Percentiles rank a stretch among this genome's conserved stretches.
These are phyloP conservation scores for Anoplolepis gracilipes DNA, from an alignment of 1,140 invertebrate species.

Conservation along the genomic window DNA sequence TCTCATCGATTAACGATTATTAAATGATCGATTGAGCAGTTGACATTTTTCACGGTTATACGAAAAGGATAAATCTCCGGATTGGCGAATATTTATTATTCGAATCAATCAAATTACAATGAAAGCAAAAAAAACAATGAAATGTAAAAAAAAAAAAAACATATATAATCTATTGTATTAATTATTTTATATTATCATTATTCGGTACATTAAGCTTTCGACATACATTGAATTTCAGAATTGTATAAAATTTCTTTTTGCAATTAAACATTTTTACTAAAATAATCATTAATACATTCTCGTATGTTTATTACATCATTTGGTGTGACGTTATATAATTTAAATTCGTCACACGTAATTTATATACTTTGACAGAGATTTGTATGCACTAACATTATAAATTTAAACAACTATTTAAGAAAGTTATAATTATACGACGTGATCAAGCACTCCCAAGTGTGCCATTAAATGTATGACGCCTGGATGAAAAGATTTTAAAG, in stretches of 20 bases:
- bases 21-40: slow-evolving; percentile 61
- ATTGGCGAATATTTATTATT: slow-evolving; percentile 13
- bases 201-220: no score
- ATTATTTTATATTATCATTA: not conserved
- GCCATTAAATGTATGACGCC: not conserved
- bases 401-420: not conserved
- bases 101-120: not conserved
- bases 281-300: not conserved
- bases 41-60: slow-evolving; percentile 69
- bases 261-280: not conserved
- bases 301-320: not conserved
- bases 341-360: not conserved
- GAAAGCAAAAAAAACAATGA: no score
- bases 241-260: not conserved
- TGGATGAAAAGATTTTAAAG: not conserved
- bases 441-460: not conserved
- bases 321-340: not conserved
- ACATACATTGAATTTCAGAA: not conserved
- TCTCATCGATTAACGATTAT: slow-evolving; percentile 72
- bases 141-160: not conserved
- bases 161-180: not conserved
- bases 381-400: not conserved
- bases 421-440: not conserved
- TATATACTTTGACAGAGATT: not conserved
- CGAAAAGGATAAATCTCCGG: slow-evolving; percentile 20